A percentile compares a stretch with the other conserved stretches of the same genome.
Conservation (phyloP, 2,113 vertebrate genomes). For the Chaetodon trifascialis region DNA sequence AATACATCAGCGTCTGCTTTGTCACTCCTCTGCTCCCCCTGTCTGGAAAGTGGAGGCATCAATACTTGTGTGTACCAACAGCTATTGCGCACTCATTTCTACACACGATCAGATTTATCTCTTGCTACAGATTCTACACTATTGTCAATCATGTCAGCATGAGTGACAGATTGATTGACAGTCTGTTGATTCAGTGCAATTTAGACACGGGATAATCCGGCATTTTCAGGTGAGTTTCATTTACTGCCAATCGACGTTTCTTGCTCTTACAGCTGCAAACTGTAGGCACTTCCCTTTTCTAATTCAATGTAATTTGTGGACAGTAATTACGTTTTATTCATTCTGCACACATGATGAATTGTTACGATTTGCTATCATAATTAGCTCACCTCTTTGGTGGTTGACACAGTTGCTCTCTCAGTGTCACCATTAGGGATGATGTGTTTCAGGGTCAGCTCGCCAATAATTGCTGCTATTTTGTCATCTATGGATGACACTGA, state of each 20-base stretch:
- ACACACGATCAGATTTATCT: not conserved
- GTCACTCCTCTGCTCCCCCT: constrained; percentile 6
- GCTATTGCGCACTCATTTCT: constrained; percentile 7
- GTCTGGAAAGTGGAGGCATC: constrained; percentile 2
- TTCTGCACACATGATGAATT: not conserved
- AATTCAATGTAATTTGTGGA: not conserved
- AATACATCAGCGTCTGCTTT: constrained; percentile 19
- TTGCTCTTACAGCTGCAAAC: not conserved
- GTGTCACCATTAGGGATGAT: constrained; percentile 2
- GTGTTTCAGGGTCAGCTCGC: constrained; percentile 14
- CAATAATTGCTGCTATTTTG: constrained; percentile 36
- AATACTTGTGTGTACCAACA: not conserved
- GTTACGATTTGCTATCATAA: not conserved
- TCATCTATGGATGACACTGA: constrained; percentile 17
- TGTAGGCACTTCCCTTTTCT: not conserved
- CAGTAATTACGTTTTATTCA: constrained; percentile 3
- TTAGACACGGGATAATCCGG: not conserved
- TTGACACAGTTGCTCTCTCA: constrained; percentile 18
- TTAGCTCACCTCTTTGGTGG: not conserved
- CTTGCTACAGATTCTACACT: not conserved
- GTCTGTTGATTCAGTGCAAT: not conserved
- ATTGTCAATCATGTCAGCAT: not conserved
- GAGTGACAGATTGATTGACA: constrained; percentile 9
- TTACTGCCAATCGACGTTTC: not conserved
- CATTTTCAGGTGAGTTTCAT: not conserved